Conservation (phyloP, 2,113 vertebrate species). For the Myotis brandtii region DNA sequence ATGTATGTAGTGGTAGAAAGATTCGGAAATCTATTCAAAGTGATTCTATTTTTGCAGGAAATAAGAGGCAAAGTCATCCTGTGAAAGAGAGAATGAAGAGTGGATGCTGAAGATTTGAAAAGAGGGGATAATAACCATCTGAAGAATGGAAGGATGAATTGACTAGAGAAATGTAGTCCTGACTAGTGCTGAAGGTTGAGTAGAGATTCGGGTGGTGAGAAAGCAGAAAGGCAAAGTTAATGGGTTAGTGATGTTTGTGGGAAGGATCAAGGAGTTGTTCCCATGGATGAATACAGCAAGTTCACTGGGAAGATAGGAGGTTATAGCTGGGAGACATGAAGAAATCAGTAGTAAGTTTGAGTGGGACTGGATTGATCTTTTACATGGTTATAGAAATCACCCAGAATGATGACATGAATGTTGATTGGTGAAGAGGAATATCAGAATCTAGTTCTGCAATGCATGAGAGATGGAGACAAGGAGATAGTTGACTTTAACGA, state of each 20-base stretch:
- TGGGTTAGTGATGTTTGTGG: background rate
- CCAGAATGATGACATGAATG: background rate
- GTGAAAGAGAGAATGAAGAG: background rate
- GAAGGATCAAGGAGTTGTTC: no score
- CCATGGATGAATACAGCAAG: background rate
- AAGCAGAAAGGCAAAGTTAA: background rate
- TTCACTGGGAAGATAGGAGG: background rate
- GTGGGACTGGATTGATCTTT: background rate
- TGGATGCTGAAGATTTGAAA: background rate
- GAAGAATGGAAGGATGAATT: background rate
- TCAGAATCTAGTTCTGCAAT: background rate
- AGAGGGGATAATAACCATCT: background rate
- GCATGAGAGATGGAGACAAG: no score
- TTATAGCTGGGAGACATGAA: background rate
- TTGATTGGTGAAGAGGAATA: background rate
- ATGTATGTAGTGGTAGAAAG: background rate
- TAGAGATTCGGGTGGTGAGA: background rate
- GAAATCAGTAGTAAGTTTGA: background rate
- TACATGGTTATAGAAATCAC: background rate
- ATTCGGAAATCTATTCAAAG: background rate
- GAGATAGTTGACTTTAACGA: background rate
- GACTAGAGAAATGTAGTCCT: background rate
- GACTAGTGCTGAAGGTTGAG: background rate
- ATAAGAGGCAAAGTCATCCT: background rate
- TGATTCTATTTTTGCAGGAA: background rate